A percentile compares a stretch with the other conserved stretches of the same genome.
Conservation (phyloP, 2,888 invertebrate genomes). For the Itoplectis maculator region DNA sequence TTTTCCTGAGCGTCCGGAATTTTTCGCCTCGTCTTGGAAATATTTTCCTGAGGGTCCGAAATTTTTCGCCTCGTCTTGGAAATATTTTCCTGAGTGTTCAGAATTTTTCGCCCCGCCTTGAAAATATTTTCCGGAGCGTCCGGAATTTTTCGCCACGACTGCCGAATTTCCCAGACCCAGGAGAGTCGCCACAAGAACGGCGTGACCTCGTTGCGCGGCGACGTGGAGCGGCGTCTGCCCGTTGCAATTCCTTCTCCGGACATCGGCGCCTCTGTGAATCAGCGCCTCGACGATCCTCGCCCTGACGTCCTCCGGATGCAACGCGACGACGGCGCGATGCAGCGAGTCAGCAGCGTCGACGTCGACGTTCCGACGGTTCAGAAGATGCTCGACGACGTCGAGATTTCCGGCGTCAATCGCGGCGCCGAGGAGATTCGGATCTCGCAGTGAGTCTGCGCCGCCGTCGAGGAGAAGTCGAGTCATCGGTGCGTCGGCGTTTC, state of each 20-base stretch:
- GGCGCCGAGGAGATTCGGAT: background rate
- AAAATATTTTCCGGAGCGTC: background rate
- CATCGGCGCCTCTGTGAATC: background rate
- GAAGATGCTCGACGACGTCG: slow-evolving; percentile 3
- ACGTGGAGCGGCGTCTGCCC: slow-evolving; percentile 2
- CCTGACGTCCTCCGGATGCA: background rate
- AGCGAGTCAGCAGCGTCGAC: background rate
- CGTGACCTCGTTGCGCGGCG: slow-evolving; percentile 7
- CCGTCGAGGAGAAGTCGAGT: background rate
- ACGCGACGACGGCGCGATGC: slow-evolving; percentile 16
- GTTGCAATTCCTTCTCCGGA: background rate
- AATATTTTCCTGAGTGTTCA: no score
- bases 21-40: no score
- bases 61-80: no score
- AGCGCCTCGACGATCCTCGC: background rate
- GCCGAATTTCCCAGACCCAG: no score
- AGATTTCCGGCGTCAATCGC: slow-evolving; percentile 6
- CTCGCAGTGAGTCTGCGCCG: background rate
- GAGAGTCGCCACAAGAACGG: background rate
- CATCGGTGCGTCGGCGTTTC: slow-evolving; percentile 10
- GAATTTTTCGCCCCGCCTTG: no score
- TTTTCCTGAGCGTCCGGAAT: no score
- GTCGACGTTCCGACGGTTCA: background rate
- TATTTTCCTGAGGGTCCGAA: no score
- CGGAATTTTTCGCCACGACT: no score